Conservation (phyloP, 2,888 invertebrate genomes). For the Strigamia crassipes region DNA sequence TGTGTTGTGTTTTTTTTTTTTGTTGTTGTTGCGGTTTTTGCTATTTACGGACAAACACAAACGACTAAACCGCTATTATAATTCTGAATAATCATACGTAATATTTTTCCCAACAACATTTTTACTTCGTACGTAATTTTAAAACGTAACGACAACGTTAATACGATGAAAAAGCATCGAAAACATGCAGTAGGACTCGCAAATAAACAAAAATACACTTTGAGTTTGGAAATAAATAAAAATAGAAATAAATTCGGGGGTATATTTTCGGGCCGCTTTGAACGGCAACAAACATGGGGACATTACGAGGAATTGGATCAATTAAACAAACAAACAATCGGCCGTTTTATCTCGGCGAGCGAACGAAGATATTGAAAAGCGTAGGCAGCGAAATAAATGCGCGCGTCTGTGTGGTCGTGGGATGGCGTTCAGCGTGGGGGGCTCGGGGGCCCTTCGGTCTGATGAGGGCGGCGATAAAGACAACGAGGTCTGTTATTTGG, state of each 20-base stretch:
- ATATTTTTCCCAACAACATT: too few relatives aligned
- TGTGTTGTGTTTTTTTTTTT: conserved; percentile 1
- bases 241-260: too few relatives aligned
- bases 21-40: too few relatives aligned
- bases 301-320: too few relatives aligned
- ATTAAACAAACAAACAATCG: neutral
- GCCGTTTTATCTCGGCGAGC: neutral
- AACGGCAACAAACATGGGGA: too few relatives aligned
- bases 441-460: conserved; percentile 31
- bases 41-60: neutral
- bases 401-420: conserved; percentile 23
- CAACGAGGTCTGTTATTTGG: conserved; percentile 38
- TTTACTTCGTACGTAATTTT: too few relatives aligned
- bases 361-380: neutral
- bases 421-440: conserved; percentile 37
- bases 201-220: neutral
- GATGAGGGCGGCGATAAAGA: conserved; percentile 37
- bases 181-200: too few relatives aligned
- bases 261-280: too few relatives aligned
- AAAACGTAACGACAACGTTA: too few relatives aligned
- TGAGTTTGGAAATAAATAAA: too few relatives aligned
- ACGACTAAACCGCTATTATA: neutral
- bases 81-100: too few relatives aligned
- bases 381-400: neutral
- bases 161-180: too few relatives aligned